Conservation (phyloP, 2,888 invertebrate species). For the Caradrina kadenii region DNA sequence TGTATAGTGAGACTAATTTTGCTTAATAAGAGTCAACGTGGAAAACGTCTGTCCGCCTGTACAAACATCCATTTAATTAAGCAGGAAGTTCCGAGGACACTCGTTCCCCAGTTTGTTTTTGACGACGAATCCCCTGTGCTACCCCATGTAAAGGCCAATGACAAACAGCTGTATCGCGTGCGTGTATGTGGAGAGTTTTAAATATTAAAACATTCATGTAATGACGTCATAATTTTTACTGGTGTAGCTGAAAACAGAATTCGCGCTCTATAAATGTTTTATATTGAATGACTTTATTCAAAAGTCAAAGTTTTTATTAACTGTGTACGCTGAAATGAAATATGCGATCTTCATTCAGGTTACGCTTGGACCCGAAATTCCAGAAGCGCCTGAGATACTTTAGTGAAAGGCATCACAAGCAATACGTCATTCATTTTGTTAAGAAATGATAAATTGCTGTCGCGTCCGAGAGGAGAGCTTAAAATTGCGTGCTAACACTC, state of each 20-base stretch:
- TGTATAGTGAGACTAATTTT: constrained; percentile 67
- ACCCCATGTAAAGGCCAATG: constrained; percentile 62
- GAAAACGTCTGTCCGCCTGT: constrained; percentile 72
- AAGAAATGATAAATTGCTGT: constrained; percentile 73
- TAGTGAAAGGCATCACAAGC: constrained; percentile 61
- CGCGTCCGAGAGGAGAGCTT: constrained; percentile 54
- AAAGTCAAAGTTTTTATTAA: constrained; percentile 60
- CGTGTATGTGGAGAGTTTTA: constrained; percentile 58
- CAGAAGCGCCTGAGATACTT: constrained; percentile 63
- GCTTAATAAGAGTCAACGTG: constrained; percentile 70
- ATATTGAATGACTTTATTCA: constrained; percentile 43
- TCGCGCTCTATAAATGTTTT: constrained; percentile 35
- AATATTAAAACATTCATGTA: constrained; percentile 66
- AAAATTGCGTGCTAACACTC: constrained; percentile 69
- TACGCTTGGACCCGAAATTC: constrained; percentile 52
- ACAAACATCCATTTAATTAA: constrained; percentile 81
- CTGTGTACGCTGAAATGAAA: constrained; percentile 54
- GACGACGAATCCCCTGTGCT: constrained; percentile 75
- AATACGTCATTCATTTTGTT: constrained; percentile 70
- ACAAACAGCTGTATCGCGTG: constrained; percentile 80
- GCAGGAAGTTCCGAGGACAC: constrained; percentile 78
- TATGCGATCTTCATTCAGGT: constrained; percentile 57
- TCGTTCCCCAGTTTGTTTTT: constrained; percentile 74
- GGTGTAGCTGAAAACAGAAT: constrained; percentile 34
- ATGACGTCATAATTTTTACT: constrained; percentile 53